Conservation (phyloP, 1,140 invertebrate genomes). For the Araneus ventricosus region DNA sequence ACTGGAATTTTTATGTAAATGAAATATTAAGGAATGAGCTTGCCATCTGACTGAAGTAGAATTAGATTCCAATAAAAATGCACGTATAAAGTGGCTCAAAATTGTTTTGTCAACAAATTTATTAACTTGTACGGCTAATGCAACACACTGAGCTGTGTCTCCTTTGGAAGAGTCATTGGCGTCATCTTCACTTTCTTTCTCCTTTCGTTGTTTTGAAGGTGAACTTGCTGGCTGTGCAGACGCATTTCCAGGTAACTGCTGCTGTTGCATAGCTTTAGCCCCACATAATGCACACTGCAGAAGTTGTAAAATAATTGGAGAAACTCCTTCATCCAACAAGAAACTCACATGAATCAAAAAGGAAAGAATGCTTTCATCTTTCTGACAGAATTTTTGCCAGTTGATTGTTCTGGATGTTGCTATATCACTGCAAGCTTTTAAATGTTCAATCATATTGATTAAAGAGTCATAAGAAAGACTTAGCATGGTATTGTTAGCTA, state of each 20-base stretch:
- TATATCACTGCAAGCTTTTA: constrained; percentile 96
- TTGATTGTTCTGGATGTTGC: constrained; percentile 93
- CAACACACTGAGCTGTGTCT: constrained; percentile 85
- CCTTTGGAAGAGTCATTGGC: constrained; percentile 82
- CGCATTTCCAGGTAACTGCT: constrained; percentile 71
- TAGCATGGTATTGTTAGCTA: constrained; percentile 78
- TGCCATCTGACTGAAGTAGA: constrained; percentile 96
- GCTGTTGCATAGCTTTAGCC: constrained; percentile 76
- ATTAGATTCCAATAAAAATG: constrained; percentile 96
- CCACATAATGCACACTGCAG: constrained; percentile 91
- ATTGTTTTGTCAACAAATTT: constrained; percentile 85
- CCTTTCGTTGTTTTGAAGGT: constrained; percentile 78
- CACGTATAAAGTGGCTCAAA: constrained; percentile 90
- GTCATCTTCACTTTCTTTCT: constrained; percentile 76
- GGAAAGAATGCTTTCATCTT: constrained; percentile 85
- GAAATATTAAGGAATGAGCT: constrained; percentile 92
- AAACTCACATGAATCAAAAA: constrained; percentile 90
- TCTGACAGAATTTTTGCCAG: constrained; percentile 95
- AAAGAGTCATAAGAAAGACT: constrained; percentile 92
- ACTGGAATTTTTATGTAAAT: constrained; percentile 89
- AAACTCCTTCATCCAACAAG: constrained; percentile 94
- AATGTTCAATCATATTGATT: constrained; percentile 95
- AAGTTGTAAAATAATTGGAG: constrained; percentile 93
- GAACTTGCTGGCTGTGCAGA: constrained; percentile 74
- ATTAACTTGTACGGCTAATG: constrained; percentile 87